Conservation (phyloP, 30 jellyfish, hydroid and myxozoan species). For the Hydractinia echinata region DNA sequence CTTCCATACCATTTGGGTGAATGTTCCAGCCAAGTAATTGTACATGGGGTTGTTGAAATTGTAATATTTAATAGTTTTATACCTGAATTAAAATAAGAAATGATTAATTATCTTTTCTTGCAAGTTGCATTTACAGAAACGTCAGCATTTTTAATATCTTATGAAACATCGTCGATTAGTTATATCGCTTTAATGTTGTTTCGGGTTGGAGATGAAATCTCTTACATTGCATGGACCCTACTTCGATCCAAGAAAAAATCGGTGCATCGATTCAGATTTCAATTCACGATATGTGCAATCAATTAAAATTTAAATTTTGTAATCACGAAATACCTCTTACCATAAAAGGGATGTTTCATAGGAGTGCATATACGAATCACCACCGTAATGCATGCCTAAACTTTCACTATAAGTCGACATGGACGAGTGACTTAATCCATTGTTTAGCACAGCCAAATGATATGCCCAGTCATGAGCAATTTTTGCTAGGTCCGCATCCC, state of each 20-base stretch:
- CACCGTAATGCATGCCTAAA: neutral
- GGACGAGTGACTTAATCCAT: slow-evolving; percentile 8
- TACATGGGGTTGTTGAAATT: slow-evolving; percentile 2
- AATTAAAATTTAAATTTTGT: too few species aligned
- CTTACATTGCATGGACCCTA: too few species aligned
- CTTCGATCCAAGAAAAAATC: too few species aligned
- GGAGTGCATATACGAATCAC: neutral
- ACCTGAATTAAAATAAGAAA: neutral
- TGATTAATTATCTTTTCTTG: too few species aligned
- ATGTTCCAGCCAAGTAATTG: slow-evolving; percentile 21
- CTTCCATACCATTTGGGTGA: slow-evolving; percentile 24
- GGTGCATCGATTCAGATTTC: too few species aligned
- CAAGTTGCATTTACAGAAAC: too few species aligned
- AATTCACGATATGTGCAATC: too few species aligned
- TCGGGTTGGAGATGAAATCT: too few species aligned
- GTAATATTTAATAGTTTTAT: slow-evolving; percentile 3
- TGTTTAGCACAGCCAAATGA: neutral
- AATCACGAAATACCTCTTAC: neutral
- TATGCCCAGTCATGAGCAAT: slow-evolving; percentile 14
- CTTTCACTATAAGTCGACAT: neutral
- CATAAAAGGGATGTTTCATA: neutral
- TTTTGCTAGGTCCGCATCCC: slow-evolving; percentile 19
- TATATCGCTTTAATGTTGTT: too few species aligned
- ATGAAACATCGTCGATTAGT: too few species aligned
- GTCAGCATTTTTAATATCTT: too few species aligned